Evolutionary conservation across 2,888 invertebrate genomes (phyloP).

Genomic region (Scaptomyza parva): DNA sequence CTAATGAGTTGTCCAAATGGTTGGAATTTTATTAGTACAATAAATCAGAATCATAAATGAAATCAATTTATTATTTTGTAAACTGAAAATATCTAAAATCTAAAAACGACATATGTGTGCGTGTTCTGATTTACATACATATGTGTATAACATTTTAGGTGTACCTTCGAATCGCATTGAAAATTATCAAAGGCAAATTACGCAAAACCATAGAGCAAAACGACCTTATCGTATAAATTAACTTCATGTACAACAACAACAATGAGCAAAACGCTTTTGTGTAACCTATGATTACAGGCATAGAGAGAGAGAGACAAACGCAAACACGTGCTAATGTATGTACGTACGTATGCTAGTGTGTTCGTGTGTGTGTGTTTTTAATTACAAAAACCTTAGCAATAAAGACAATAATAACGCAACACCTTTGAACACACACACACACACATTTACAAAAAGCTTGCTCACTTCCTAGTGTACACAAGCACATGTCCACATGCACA

Average conservation of each 20-base stretch:
- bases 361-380: constrained; percentile 34
- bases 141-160: constrained; percentile 5
- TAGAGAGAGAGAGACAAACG: constrained; percentile 36
- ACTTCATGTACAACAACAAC: constrained; percentile 54
- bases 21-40: background rate
- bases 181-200: constrained; percentile 76
- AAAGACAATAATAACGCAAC: constrained; percentile 46
- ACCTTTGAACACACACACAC: constrained; percentile 50
- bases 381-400: constrained; percentile 50
- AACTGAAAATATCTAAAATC: background rate
- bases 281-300: constrained; percentile 67
- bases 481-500: constrained; percentile 24
- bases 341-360: constrained; percentile 1
- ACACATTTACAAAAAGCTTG: constrained; percentile 52
- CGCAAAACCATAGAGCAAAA: constrained; percentile 76
- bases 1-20: background rate
- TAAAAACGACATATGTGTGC: background rate
- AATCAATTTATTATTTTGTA: background rate
- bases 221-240: constrained; percentile 77
- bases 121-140: too few relatives aligned
- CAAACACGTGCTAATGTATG: constrained; percentile 43
- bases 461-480: constrained; percentile 72
- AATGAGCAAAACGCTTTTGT: constrained; percentile 65
- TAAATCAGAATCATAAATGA: background rate
- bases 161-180: constrained; percentile 56